Percentiles rank a stretch among this genome's conserved stretches.
These are phyloP conservation scores for Trichechus manatus DNA, from an alignment of 2,113 vertebrate genomes.

Conservation along the genomic window DNA sequence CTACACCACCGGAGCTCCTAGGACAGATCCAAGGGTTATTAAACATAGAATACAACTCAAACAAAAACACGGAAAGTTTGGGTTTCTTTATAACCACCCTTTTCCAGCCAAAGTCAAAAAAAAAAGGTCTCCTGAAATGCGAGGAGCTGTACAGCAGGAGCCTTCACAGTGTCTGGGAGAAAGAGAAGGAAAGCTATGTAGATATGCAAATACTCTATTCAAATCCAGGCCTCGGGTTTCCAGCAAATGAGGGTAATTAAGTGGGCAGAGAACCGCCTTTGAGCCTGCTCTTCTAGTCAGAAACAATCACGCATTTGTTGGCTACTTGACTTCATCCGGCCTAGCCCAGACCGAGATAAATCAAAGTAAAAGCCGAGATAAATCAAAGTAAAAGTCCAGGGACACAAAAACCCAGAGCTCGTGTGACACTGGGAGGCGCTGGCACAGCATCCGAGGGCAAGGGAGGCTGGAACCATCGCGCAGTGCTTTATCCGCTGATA, in stretches of 20 bases:
- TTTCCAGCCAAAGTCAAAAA: not conserved
- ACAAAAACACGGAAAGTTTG: not conserved
- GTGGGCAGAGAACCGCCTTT: conserved; percentile 36
- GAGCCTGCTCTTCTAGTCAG: conserved; percentile 21
- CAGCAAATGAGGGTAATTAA: conserved; percentile 40
- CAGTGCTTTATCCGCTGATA: not conserved
- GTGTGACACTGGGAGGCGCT: not conserved
- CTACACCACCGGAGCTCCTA: not conserved
- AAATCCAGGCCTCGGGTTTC: conserved; percentile 50
- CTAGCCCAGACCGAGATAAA: conserved; percentile 32
- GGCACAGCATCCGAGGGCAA: not conserved
- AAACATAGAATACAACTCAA: conserved; percentile 49
- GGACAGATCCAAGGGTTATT: not conserved
- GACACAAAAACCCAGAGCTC: conserved; percentile 51
- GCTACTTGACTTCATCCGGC: conserved; percentile 61
- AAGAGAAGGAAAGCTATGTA: conserved; percentile 19
- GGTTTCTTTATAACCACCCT: conserved; percentile 42
- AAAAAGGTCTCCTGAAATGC: not conserved
- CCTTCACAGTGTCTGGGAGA: conserved; percentile 41
- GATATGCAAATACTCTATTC: conserved; percentile 57
- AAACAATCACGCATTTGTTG: not conserved
- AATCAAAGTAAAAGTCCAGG: conserved; percentile 52
- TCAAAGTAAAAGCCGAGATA: conserved; percentile 59
- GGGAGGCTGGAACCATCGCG: accelerated
- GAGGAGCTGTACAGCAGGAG: not conserved